Base-by-base conservation (phyloP, 2,113 vertebrate genomes). In the Thunnus thynnus region DNA sequence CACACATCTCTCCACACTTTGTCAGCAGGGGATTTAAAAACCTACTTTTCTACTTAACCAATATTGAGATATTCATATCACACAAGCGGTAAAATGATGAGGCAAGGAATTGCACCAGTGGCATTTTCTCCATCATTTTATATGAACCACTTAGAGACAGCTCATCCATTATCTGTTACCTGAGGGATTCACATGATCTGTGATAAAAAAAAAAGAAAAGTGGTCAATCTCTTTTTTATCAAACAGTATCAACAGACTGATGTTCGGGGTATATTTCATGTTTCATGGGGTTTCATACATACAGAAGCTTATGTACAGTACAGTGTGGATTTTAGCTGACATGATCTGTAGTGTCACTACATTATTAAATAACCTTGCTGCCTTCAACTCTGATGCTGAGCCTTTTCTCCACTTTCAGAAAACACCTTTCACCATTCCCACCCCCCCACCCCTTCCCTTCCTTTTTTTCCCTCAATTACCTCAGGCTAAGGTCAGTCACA, bases 1-100 rank as follows among this genome's bases (percentile, higher is more conserved):
- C 52, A n/a, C 82, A 62, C 27, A 1, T 87, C 73, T 81, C 78
- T 78, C 46, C 32, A 75, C 57, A 85, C 63, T 70, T 63, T 56
- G 56, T 85, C 84, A 80, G 78, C 67, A 16, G 18, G 61, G 76
- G 36, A 82, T 76, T 88, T 88, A 69, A 68, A 85, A 76, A 80
- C 72, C 36, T 62, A 27, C 78, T 78, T 12, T 17, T 66, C 57
- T 80, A 25, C 52, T 84, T 84, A 64, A 76, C 22, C 65, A 82
- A 22, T 72, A 83, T 57, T 77, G 78, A 77, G 54, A 68, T 73
- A 72, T 82, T 83, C 47, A 5, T n/a, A 62, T 72, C 56, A 36
- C 70, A 55, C 68, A 44, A 80, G 56, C 27, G 55, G 80, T 60
- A 63, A 89, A 72, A 69, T 62, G 47, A 82, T 76, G 69, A 81